Evolutionary conservation across 2,113 vertebrate genomes (phyloP), one percentile per base, ranked within the genome.

Genomic region (Clarias magur): DNA sequence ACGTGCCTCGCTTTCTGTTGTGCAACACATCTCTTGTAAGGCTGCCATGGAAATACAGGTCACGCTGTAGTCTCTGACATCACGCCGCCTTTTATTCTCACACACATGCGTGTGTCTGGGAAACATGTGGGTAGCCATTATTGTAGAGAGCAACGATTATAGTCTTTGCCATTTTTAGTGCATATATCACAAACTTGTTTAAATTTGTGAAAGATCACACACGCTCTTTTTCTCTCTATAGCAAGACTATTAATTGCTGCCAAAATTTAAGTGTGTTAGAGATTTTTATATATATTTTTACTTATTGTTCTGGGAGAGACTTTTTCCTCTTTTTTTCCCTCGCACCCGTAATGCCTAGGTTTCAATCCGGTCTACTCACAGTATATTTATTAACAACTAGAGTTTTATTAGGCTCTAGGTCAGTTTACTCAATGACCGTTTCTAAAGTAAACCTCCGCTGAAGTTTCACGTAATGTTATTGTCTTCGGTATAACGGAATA

Each of bases 1-100:
- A 68, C 8, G 23, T 80, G 86, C 53, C 65, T 12, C 25, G 8
- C 78, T 85, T 60, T 13, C 19, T 6, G 16, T 68, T 88, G 80
- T 88, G 80, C 78, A 84, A 87, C 80, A 86, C 88, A 79, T 86
- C 84, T 90, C 89, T 56, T 38, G 6, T 80, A 80, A 60, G 76
- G 82, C 38, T 68, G 80, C 27, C 84, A 63, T 86, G 48, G 85
- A 38, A 82, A 83, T 48, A 30, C 54, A 21, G 38, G 83, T 56
- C n/a, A 62, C 68, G 8, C 63, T 9, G 38, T 62, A 80, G 9
- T 60, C 57, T 68, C 78, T 65, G 38, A 84, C 88, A 56, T 12
- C 67, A 34, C 56, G 62, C 25, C 10, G 73, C 68, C 42, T 80
- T 88, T 89, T 86, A 73, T 83, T 65, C 90, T 53, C 87, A 56